Evolutionary conservation across 2,113 vertebrate species (phyloP), one percentile per base, ranked within the genome.

Genomic region (Telmatochromis brachygnathus): DNA sequence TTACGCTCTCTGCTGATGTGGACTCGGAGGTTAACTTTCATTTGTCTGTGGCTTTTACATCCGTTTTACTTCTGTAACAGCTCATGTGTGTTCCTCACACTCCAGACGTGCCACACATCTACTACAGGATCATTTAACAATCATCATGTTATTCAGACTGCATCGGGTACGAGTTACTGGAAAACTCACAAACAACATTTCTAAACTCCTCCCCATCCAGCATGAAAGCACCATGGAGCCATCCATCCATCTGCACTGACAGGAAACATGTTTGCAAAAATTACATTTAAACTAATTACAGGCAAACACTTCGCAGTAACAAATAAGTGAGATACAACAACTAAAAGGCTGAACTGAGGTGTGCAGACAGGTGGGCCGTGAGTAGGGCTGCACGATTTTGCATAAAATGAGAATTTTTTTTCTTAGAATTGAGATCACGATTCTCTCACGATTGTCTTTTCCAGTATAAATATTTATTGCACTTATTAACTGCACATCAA

Each of bases 321-420:
- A 8, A 45, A 26, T 23, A 42, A 23, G 0, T 15, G 33, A 21
- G 33, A 21, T 0, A 6, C 37, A 4, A 23, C 19, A 10, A 73
- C 5, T 45, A 6, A 73, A 73, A 73, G 68, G 21, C 21, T 7
- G 14, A 73, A 45, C 65, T 45, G 65, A 73, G 13, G 65, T 4
- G 65, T 26, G 21, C 37, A 3, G n/a, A 73, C n/a, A 42, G 62
- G 12, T 9, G 7, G n/a, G 62, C 35, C n/a, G 3, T 3, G n/a
- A 42, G 1, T 14, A 0, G 6, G 6, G 42, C 42, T 45, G 6
- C 42, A 45, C 13, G 13, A 4, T 42, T 3, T 13, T 42, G 12
- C 39, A 42, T 42, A 42, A 42, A 42, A 42, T 42, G 12, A 42
- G 39, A 42, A 13, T 42, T 11, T 42, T 42, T 6, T 13, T 2